These are phyloP conservation scores for Gandaritis pyraliata DNA, from an alignment of 2,888 invertebrate species.

Conservation along the genomic window DNA sequence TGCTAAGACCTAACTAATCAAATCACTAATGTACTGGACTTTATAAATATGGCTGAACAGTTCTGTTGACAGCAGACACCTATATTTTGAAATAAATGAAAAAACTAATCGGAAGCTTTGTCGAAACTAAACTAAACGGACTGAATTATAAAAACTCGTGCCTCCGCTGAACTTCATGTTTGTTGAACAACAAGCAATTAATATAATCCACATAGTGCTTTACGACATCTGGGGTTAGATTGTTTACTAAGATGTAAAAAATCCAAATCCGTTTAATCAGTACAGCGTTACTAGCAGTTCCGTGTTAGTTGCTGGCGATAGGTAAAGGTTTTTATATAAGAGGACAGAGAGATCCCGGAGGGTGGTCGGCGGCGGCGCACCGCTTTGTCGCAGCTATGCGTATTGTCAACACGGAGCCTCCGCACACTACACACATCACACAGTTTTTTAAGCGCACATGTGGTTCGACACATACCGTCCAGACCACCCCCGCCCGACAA, in stretches of 20 bases:
- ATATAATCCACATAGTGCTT: constrained; percentile 17
- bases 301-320: constrained; percentile 41
- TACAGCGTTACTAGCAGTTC: constrained; percentile 27
- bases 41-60: too few relatives aligned
- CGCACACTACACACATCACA: constrained; percentile 68
- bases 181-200: constrained; percentile 7
- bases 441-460: constrained; percentile 76
- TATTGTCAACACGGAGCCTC: constrained; percentile 76
- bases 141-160: neutral
- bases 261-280: constrained; percentile 39
- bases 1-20: neutral
- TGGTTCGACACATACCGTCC: constrained; percentile 71
- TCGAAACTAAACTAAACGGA: too few relatives aligned
- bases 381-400: constrained; percentile 76
- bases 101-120: neutral
- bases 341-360: constrained; percentile 48
- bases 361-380: constrained; percentile 65
- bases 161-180: constrained; percentile 1
- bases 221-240: constrained; percentile 28
- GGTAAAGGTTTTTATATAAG: constrained; percentile 55
- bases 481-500: constrained; percentile 69
- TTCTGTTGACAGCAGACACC: too few relatives aligned
- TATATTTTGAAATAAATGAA: neutral
- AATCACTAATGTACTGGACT: too few relatives aligned
- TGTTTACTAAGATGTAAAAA: constrained; percentile 38